phyloP scores from a whole-genome alignment of 2,888 invertebrate genomes.

The Drosophila barbarae region DNA sequence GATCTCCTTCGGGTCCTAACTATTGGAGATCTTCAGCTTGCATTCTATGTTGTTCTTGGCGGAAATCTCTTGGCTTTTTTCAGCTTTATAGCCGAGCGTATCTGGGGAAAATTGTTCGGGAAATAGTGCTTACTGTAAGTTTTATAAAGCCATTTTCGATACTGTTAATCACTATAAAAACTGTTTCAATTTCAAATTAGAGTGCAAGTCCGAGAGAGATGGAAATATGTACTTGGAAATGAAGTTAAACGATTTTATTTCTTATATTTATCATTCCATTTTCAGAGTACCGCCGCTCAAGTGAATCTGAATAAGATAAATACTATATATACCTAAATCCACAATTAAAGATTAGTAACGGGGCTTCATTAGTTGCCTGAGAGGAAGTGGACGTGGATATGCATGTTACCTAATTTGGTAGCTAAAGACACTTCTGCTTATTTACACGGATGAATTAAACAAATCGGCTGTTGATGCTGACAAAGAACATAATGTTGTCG shows the following conservation, averaged over 20 bases:
- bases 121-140: not conserved
- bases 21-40: conserved; percentile 77
- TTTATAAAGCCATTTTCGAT: too few species aligned
- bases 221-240: not conserved
- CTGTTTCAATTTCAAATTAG: not conserved
- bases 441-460: not conserved
- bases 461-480: not conserved
- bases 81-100: conserved; percentile 59
- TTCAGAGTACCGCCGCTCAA: too few species aligned
- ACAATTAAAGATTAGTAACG: not conserved
- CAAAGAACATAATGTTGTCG: not conserved
- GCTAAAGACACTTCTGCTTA: not conserved
- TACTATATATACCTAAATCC: not conserved
- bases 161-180: not conserved
- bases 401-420: not conserved
- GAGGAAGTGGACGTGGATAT: not conserved
- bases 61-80: conserved; percentile 68
- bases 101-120: conserved; percentile 2
- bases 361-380: not conserved
- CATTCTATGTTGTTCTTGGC: conserved; percentile 77
- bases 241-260: not conserved
- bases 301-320: not conserved
- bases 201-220: not conserved
- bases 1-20: conserved; percentile 72
- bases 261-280: not conserved